Base-by-base conservation (phyloP, 2,888 invertebrate species). In the Metopia argyrocephala region DNA sequence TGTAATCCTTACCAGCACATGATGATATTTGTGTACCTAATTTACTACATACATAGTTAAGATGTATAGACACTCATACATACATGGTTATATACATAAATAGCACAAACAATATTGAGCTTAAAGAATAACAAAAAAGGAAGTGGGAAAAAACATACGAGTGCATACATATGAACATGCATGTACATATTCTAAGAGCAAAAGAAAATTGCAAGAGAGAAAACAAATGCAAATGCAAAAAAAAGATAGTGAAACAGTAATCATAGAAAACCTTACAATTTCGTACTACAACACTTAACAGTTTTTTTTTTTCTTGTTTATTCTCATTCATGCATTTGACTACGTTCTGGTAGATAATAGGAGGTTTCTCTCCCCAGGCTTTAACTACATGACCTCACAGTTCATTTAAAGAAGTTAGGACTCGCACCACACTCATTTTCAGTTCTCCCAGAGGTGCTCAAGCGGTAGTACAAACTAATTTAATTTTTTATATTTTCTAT, bases 51-150 rank as follows among this genome's bases (percentile, higher is more conserved):
- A 57, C 23, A 38, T 31, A 74, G 52, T 68, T 76, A 64, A 78
- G 83, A 86, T 87, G 85, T 86, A 87, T 86, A 87, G 86, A 85
- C 86, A 83, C 86, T 84, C 87, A 86, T 86, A 86, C 86, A 86
- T 84, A 80, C 79, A 84, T 70, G 79, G 68, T 38, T 38, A 12
- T 15, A 38, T 12, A 38, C 9, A 12, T 12, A 12, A 1, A 9
- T 12, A 15, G 15, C 9, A 1, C 9, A 38, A 38, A 3, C 9
- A 38, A 31, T 0, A 31, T 12, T 3, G 12, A 38, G 15, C 3
- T 4, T 3, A 4, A 12, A 38, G 3, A 38, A 38, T 12, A 38
- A 38, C 9, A 12, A 15, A 9, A 12, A 9, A 38, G 3, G 15
- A 12, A 38, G 38, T 15, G 38, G 38, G 9, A 38, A 38, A 38